Base-by-base conservation (phyloP, 1,140 invertebrate genomes). In the Meteorus sp. region DNA sequence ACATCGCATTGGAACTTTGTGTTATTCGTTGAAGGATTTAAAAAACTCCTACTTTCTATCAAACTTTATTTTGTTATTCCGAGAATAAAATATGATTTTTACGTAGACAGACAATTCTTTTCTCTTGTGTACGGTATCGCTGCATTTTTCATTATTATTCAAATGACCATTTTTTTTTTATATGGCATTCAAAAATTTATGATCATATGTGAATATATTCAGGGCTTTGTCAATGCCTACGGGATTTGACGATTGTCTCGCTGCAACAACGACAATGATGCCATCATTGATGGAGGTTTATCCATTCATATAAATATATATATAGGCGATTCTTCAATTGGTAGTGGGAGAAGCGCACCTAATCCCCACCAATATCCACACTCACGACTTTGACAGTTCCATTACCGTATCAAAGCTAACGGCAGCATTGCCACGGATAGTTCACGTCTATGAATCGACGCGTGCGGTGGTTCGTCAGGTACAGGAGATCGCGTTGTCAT, bases 351-450 rank as follows among this genome's bases (percentile, higher is more conserved):
- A 47, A 45, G 43, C 19, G 54, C 52, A 17, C 56, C 54, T 29
- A 45, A 17, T 39, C 48, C 31, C 20, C 59, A 54, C 52, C 22
- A 44, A n/a, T n/a, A n/a, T n/a, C 56, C 61, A 63, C 69, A 65
- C 64, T 63, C 65, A 62, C 69, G 67, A 71, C 69, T 74, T 75
- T 77, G 75, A 77, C 77, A 77, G 75, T 76, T 77, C 73, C 72
- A 77, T 79, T 76, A 77, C 71, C 73, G 73, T 69, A 74, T 77
- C 72, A 68, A 69, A 61, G 50, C 54, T 56, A 60, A 62, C 53
- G 58, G 56, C 60, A 58, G 56, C 43, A 41, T 45, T 50, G 53
- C 53, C 54, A 61, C 55, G 56, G 63, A 61, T 63, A 72, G 67
- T 70, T 62, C 56, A 66, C 63, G 39, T 48, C 60, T 63, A 64